Evolutionary conservation across 2,888 invertebrate species (phyloP).

Genomic region (Timandra comae): DNA sequence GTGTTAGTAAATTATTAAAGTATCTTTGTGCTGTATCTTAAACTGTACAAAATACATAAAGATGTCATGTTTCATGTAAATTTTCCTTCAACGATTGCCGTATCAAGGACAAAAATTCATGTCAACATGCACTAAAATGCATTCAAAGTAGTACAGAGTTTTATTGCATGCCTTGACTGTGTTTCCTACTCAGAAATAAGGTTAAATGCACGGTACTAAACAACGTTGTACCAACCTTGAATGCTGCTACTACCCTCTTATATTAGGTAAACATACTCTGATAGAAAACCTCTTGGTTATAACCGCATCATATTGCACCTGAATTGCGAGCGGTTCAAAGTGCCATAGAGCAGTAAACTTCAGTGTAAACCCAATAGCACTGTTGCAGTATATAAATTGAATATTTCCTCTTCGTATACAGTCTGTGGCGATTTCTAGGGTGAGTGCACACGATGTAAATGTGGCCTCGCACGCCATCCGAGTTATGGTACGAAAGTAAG

Average conservation of each 20-base stretch:
- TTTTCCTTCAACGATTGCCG: too few relatives aligned
- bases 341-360: slow-evolving; percentile 12
- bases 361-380: slow-evolving; percentile 17
- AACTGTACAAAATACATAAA: too few relatives aligned
- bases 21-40: too few relatives aligned
- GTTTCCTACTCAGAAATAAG: not conserved
- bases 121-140: slow-evolving; percentile 17
- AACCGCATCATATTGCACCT: too few relatives aligned
- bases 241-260: not conserved
- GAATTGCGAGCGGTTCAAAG: not conserved
- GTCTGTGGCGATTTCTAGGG: slow-evolving; percentile 25
- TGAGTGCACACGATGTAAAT: slow-evolving; percentile 28
- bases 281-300: too few relatives aligned
- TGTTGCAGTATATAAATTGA: slow-evolving; percentile 24
- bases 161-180: slow-evolving; percentile 10
- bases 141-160: slow-evolving; percentile 13
- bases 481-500: slow-evolving; percentile 13
- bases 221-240: slow-evolving; percentile 2
- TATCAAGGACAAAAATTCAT: slow-evolving; percentile 10
- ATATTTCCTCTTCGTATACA: slow-evolving; percentile 22
- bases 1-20: too few relatives aligned
- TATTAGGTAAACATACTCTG: too few relatives aligned
- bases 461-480: slow-evolving; percentile 33
- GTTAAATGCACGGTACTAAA: not conserved
- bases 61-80: too few relatives aligned